phyloP scores from a whole-genome alignment of 2,113 vertebrate species.

The Crotalus horridus region DNA sequence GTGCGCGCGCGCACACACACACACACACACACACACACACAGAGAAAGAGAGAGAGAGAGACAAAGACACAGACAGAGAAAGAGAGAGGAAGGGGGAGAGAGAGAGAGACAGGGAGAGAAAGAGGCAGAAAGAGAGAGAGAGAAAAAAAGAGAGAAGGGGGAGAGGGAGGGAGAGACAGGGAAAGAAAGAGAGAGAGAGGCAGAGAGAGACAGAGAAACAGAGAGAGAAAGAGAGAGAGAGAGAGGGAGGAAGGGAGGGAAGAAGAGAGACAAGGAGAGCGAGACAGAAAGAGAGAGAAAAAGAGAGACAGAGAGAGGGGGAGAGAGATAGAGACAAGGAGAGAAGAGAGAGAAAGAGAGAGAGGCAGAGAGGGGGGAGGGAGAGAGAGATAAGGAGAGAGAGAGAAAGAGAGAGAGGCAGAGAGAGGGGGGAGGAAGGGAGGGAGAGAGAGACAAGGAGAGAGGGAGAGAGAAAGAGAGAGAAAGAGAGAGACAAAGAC shows the following conservation, averaged over 20 bases:
- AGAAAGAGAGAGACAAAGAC: accelerated
- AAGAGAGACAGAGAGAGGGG: accelerated
- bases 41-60: accelerated
- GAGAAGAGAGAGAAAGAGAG: accelerated
- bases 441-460: too few species aligned
- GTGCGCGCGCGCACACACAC: accelerated
- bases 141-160: too few species aligned
- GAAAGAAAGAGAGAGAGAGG: too few species aligned
- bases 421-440: too few species aligned
- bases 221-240: too few species aligned
- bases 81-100: accelerated
- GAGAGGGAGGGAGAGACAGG: too few species aligned
- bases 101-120: too few species aligned
- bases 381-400: too few species aligned
- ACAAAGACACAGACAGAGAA: accelerated
- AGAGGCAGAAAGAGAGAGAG: too few species aligned
- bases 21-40: accelerated
- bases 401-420: accelerated
- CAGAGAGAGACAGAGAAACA: accelerated
- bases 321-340: accelerated
- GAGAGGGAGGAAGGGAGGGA: too few species aligned
- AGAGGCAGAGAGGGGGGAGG: accelerated
- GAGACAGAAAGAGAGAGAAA: accelerated
- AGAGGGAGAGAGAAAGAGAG: too few species aligned
- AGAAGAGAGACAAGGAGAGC: accelerated